phyloP scores from a whole-genome alignment of 2,797 vertebrate species.

The Galago senegalensis region DNA sequence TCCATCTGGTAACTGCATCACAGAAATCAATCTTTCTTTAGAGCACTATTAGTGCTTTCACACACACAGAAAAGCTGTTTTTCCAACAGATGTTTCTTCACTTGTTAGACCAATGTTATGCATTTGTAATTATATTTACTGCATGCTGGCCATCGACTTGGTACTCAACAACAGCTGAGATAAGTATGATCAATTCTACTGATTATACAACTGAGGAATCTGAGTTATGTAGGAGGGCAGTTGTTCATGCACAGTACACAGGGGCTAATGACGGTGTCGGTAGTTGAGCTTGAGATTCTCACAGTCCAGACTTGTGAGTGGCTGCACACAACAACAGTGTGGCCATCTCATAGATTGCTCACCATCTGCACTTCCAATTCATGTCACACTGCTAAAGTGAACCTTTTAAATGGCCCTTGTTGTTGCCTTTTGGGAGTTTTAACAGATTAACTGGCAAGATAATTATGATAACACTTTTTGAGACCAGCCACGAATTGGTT shows the following conservation, averaged over 20 bases:
- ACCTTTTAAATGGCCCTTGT: background rate
- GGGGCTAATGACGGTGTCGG: background rate
- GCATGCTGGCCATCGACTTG: background rate
- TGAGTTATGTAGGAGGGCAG: background rate
- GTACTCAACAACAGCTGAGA: background rate
- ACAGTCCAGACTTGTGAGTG: background rate
- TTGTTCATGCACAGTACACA: background rate
- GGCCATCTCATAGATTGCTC: background rate
- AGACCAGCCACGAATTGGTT: constrained; percentile 17
- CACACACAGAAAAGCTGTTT: background rate
- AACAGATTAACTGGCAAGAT: background rate
- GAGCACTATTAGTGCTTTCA: background rate
- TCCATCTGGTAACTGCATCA: background rate
- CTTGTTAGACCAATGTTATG: background rate
- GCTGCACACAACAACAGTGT: background rate
- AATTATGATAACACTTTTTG: background rate
- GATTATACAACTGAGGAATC: background rate
- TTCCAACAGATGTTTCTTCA: background rate
- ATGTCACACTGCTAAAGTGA: background rate
- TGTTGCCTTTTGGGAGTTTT: background rate
- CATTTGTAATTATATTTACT: background rate
- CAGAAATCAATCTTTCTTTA: background rate
- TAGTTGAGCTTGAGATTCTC: background rate
- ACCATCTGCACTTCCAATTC: background rate
- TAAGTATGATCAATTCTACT: background rate